A percentile compares a stretch with the other conserved stretches of the same genome.
Conservation (phyloP, 1,140 invertebrate genomes). For the Drosophila punjabiensis region DNA sequence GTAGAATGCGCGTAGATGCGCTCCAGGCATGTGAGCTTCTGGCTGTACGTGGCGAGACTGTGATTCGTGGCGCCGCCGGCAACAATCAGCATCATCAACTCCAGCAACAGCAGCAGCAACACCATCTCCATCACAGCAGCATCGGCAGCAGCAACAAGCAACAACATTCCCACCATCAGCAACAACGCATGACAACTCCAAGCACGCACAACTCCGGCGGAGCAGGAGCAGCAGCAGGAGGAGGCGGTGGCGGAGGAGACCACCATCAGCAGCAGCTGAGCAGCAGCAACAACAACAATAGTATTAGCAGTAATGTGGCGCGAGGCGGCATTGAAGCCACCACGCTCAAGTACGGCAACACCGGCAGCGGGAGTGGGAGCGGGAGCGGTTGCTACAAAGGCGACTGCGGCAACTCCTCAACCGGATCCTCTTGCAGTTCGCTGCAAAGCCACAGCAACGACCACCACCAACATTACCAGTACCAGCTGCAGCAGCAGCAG, state of each 20-base stretch:
- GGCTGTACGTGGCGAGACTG: slow-evolving; percentile 79
- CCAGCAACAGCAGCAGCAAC: slow-evolving; percentile 59
- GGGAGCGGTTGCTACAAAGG: slow-evolving; percentile 40
- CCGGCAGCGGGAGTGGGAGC: slow-evolving; percentile 74
- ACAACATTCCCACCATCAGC: slow-evolving; percentile 74
- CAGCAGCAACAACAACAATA: slow-evolving; percentile 64
- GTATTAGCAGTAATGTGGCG: slow-evolving; percentile 78
- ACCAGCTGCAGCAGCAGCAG: slow-evolving; percentile 83
- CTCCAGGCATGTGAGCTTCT: slow-evolving; percentile 78
- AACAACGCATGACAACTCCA: slow-evolving; percentile 76
- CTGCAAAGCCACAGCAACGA: slow-evolving; percentile 78
- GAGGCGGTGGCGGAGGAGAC: slow-evolving; percentile 27
- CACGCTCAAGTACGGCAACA: slow-evolving; percentile 79
- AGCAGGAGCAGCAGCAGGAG: slow-evolving; percentile 29
- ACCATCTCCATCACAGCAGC: slow-evolving; percentile 43
- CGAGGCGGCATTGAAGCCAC: slow-evolving; percentile 79
- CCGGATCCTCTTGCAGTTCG: slow-evolving; percentile 62
- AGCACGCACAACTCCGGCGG: slow-evolving; percentile 45
- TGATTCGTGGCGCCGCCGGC: slow-evolving; percentile 74
- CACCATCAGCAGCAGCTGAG: slow-evolving; percentile 32
- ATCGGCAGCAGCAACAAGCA: slow-evolving; percentile 62
- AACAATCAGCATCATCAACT: slow-evolving; percentile 60
- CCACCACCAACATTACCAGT: slow-evolving; percentile 84
- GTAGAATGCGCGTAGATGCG: slow-evolving; percentile 84
- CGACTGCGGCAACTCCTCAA: slow-evolving; percentile 54